Base-by-base conservation (phyloP, 1,140 invertebrate species). In the Conus ventricosus region DNA sequence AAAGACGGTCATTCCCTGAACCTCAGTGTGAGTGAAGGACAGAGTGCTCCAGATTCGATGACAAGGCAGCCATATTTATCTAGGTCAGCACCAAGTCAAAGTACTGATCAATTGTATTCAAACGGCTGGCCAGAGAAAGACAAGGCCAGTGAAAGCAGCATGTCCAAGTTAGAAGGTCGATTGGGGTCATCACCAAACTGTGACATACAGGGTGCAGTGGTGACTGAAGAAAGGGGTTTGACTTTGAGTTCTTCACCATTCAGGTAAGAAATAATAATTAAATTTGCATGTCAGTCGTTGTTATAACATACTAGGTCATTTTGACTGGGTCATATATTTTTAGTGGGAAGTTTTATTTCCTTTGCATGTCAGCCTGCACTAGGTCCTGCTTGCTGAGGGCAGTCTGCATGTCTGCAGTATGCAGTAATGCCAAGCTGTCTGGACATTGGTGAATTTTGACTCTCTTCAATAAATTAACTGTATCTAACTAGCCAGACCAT, bases 211-310 rank as follows among this genome's bases (percentile, higher is more conserved):
- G 76, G 39, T 27, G 25, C n/a, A 60, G 75, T 53, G 27, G 54
- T 7, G 67, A 71, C 10, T n/a, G 67, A 87, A 55, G 78, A 17
- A 11, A n/a, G 85, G 20, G n/a, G 51, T 39, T n/a, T 80, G 17
- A 55, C 86, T 20, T 87, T 63, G 39, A 13, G 53, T 20, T 87
- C 86, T 7, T 87, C 86, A 23, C 27, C 78, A 80, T 8, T 39
- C 7, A 63, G 82, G 82, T 84, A 27, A n/a, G 54, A 23, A n/a
- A 39, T 39, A 39, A 39, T 39, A 3, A 39, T 39, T 39, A 39
- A 39, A 39, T 39, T 39, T 39, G 39, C 39, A 39, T 0, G 39
- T 39, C 39, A 39, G 39, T 39, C 3, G 39, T 39, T 39, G 39
- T 39, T 39, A 39, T 39, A 39, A 39, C 39, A 3, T 39, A 39